Conservation (phyloP, 2,797 vertebrate species). For the Avahi laniger region DNA sequence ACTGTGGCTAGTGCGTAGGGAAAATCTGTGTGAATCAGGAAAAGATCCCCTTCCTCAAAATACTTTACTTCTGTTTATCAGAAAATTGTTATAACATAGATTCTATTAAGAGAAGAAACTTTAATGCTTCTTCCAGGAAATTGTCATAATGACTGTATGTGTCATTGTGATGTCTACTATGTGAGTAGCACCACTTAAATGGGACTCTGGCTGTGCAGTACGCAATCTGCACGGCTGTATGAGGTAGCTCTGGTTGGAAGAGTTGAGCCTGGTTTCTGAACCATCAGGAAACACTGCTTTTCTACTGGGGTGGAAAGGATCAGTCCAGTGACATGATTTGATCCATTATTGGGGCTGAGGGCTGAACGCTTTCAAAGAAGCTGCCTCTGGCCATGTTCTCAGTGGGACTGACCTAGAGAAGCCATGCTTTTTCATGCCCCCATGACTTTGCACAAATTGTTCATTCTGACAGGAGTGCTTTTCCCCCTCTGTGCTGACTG, state of each 20-base stretch:
- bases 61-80: conserved; percentile 11
- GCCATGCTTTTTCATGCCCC: neutral
- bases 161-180: neutral
- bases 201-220: neutral
- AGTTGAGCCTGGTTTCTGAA: neutral
- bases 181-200: neutral
- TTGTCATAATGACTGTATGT: neutral
- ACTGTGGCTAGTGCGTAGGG: neutral
- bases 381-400: neutral
- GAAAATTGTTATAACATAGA: conserved; percentile 32
- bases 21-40: neutral
- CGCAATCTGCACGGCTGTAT: neutral
- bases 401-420: neutral
- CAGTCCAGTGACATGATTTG: neutral
- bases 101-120: neutral
- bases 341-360: neutral
- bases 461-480: neutral
- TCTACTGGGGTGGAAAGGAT: neutral
- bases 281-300: neutral
- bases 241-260: neutral
- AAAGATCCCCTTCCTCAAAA: neutral
- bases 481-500: neutral
- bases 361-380: neutral
- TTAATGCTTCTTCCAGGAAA: neutral
- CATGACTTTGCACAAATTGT: neutral